These are phyloP conservation scores for Rhynchomys soricoides DNA, from an alignment of 2,113 vertebrate species.

Conservation along the genomic window DNA sequence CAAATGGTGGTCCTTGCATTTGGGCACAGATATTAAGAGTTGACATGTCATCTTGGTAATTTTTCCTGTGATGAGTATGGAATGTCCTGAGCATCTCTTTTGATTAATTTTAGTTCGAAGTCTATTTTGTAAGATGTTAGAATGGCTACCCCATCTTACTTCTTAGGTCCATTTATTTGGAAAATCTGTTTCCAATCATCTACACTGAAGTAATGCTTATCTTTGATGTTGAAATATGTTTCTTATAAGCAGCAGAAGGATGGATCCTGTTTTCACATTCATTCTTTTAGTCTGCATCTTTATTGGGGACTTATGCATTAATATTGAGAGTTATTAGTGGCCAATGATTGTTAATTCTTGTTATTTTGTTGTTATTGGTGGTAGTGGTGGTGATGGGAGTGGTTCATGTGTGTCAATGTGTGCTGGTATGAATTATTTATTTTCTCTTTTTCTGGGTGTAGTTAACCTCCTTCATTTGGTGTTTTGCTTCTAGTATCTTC, in stretches of 20 bases:
- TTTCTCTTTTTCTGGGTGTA: background rate
- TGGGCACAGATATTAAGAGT: background rate
- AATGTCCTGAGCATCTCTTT: background rate
- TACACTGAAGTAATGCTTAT: background rate
- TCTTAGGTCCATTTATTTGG: background rate
- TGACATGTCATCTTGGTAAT: background rate
- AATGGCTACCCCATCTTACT: background rate
- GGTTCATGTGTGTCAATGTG: background rate
- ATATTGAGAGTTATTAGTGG: background rate
- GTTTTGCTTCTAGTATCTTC: background rate
- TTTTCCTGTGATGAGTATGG: background rate
- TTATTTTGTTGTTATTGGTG: background rate
- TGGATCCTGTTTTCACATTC: background rate
- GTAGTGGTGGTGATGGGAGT: background rate
- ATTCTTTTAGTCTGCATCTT: too few species aligned
- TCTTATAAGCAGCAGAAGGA: background rate
- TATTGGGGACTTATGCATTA: background rate
- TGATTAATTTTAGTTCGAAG: background rate
- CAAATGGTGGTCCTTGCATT: background rate
- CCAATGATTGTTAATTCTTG: background rate
- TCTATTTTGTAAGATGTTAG: background rate
- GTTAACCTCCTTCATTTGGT: background rate
- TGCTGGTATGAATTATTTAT: background rate
- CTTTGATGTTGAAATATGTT: background rate
- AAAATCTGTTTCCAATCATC: background rate